These are phyloP conservation scores for Pristionchus japonicus DNA, from an alignment of 2,888 invertebrate species.

Conservation along the genomic window DNA sequence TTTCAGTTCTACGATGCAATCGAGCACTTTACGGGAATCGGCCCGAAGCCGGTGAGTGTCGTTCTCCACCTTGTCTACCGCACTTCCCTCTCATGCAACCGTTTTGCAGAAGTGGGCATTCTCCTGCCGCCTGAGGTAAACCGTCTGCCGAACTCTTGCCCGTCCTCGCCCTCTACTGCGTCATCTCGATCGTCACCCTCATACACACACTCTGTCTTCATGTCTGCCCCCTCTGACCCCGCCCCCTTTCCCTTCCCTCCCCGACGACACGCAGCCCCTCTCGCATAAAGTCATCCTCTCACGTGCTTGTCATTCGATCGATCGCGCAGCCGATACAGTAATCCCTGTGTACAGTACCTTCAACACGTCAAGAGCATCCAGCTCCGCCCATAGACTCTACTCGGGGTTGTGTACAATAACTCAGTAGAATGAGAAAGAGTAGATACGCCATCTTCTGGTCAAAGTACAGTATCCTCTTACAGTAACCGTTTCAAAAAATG, in stretches of 20 bases:
- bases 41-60: not conserved
- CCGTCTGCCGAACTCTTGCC: no score
- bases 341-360: slow-evolving; percentile 79
- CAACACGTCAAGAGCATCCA: slow-evolving; percentile 95
- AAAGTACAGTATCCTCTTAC: no score
- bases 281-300: not conserved
- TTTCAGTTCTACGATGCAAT: slow-evolving; percentile 42
- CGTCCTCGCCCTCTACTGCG: not conserved
- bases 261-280: not conserved
- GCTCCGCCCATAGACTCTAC: slow-evolving; percentile 97
- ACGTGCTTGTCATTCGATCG: not conserved
- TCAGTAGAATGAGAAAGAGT: slow-evolving; percentile 72
- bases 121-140: not conserved
- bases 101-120: not conserved
- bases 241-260: not conserved
- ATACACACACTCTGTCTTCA: not conserved
- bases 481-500: no score
- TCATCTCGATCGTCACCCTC: not conserved
- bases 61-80: not conserved
- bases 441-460: not conserved
- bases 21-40: slow-evolving; percentile 39
- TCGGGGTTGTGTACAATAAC: slow-evolving; percentile 99
- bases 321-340: not conserved
- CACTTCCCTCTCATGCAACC: slow-evolving; percentile 25
- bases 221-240: not conserved